Percentiles rank a stretch among this genome's conserved stretches.
Conservation (phyloP, 2,113 vertebrate genomes). For the Microcebus ravelobensis region DNA sequence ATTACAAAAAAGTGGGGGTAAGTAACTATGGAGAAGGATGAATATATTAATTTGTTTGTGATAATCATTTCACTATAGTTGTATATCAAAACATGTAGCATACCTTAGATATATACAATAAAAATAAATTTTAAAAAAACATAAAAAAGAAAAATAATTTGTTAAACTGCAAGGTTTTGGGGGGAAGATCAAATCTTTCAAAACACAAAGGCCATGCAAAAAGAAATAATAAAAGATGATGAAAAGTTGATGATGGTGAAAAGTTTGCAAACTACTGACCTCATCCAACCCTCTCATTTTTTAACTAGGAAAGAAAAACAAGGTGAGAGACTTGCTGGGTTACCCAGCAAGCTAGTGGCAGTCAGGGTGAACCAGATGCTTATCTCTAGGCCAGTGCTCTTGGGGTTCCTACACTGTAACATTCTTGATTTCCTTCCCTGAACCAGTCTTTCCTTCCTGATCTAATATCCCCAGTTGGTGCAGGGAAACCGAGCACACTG, state of each 20-base stretch:
- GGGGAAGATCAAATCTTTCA: background rate
- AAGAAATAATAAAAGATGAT: background rate
- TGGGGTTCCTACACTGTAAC: background rate
- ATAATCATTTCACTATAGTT: background rate
- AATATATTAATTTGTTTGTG: background rate
- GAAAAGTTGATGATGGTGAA: no score
- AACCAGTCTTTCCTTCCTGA: background rate
- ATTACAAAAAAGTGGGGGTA: background rate
- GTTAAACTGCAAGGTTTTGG: background rate
- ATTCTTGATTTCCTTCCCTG: background rate
- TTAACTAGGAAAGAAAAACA: background rate
- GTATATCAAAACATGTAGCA: background rate
- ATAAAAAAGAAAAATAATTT: background rate
- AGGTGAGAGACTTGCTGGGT: background rate
- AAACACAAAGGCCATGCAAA: background rate
- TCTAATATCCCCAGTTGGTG: background rate
- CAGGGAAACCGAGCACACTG: background rate
- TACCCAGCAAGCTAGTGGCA: background rate
- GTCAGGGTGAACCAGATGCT: background rate
- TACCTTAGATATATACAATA: background rate
- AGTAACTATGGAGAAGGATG: background rate
- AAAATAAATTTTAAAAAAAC: background rate
- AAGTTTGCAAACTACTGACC: background rate
- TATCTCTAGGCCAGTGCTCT: background rate
- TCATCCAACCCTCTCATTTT: background rate